phyloP scores from a whole-genome alignment of 64 coral and sea anemone species.

The Porites australiensis region DNA sequence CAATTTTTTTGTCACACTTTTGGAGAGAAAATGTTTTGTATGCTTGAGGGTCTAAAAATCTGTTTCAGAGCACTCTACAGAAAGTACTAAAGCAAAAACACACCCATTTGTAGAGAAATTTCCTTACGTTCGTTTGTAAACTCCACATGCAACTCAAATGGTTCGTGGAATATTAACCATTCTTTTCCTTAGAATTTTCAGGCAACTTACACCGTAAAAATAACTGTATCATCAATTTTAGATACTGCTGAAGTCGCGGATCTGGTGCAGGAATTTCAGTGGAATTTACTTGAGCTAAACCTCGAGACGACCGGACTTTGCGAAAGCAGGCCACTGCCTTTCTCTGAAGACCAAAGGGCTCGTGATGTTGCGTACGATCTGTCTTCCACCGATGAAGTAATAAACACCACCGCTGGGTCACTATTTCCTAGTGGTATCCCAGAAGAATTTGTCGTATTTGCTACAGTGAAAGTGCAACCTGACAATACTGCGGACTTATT shows the following conservation, averaged over 20 bases:
- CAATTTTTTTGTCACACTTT: too few species aligned
- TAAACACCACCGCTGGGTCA: conserved; percentile 10
- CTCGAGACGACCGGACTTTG: conserved; percentile 38
- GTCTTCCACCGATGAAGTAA: not conserved
- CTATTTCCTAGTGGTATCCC: conserved; percentile 58
- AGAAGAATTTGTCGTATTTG: conserved; percentile 55
- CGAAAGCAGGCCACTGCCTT: conserved; percentile 30
- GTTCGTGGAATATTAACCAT: too few species aligned
- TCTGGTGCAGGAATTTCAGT: conserved; percentile 49
- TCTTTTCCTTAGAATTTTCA: too few species aligned
- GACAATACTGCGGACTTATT: conserved; percentile 58
- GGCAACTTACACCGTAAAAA: too few species aligned
- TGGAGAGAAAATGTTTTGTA: too few species aligned
- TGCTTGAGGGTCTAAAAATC: too few species aligned
- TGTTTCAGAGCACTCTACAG: too few species aligned
- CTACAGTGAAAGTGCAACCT: conserved; percentile 51
- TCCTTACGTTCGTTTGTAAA: too few species aligned
- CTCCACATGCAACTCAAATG: too few species aligned
- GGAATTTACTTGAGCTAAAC: conserved; percentile 16
- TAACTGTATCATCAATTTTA: not conserved
- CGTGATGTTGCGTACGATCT: conserved; percentile 44
- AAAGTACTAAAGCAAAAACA: too few species aligned
- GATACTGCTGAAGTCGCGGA: conserved; percentile 17
- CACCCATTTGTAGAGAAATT: too few species aligned
- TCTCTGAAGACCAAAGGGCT: not conserved